These are phyloP conservation scores for Eupithecia insigniata DNA, from an alignment of 2,888 invertebrate species.

Conservation along the genomic window DNA sequence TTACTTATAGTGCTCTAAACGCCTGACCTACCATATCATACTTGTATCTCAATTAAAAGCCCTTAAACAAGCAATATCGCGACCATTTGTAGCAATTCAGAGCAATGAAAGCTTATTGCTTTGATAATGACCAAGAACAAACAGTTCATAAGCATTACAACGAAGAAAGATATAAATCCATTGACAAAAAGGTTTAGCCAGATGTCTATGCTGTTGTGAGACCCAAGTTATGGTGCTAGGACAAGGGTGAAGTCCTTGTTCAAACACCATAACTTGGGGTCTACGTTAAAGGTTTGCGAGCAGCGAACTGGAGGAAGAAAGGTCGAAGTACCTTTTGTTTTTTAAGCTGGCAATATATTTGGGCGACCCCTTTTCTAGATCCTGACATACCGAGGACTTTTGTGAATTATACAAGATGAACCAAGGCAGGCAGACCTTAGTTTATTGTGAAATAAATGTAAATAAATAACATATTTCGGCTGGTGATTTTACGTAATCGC, in stretches of 20 bases:
- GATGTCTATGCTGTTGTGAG: neutral
- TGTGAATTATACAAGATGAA: neutral
- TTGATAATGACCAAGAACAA: conserved; percentile 4
- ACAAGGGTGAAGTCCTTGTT: neutral
- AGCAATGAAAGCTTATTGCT: conserved; percentile 26
- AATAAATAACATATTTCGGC: neutral
- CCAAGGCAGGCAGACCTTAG: neutral
- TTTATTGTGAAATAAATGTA: neutral
- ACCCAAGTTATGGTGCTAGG: neutral
- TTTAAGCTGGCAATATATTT: neutral
- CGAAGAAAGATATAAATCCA: neutral
- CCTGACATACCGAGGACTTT: neutral
- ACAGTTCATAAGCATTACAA: conserved; percentile 4
- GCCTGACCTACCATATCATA: neutral
- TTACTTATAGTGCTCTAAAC: neutral
- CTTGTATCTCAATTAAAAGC: conserved; percentile 5
- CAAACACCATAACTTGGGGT: too few species aligned
- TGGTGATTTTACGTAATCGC: neutral
- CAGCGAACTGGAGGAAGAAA: neutral
- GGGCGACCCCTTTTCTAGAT: neutral
- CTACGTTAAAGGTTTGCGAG: neutral
- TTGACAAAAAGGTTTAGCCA: neutral
- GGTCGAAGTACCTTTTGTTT: neutral
- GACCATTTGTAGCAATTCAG: conserved; percentile 24
- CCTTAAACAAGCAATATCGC: conserved; percentile 20